Evolutionary conservation across 1,140 invertebrate genomes (phyloP).

Genomic region (Gryllus bimaculatus): DNA sequence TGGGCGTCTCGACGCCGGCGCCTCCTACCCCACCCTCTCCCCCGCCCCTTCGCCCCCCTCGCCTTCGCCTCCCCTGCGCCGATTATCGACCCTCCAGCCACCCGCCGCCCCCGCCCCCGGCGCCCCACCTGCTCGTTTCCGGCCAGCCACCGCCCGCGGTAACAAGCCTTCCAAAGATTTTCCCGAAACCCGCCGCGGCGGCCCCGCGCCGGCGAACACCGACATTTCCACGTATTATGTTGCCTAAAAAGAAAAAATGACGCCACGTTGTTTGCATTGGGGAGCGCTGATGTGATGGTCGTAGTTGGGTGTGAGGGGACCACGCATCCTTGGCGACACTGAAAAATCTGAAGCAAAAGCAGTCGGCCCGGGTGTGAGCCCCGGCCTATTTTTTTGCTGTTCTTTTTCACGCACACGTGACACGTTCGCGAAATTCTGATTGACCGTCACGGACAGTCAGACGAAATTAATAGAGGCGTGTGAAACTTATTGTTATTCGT

Average conservation of each 20-base stretch:
- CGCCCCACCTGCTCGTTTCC: not conserved
- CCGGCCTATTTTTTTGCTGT: not conserved
- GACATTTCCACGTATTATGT: conserved; percentile 4
- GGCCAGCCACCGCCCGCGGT: not conserved
- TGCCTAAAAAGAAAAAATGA: not conserved
- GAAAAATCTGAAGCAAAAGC: not conserved
- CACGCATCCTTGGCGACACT: not conserved
- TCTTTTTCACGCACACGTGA: not conserved
- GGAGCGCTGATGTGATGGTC: too few relatives aligned
- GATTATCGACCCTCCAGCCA: not conserved
- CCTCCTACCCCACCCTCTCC: too few relatives aligned
- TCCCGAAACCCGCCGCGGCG: too few relatives aligned
- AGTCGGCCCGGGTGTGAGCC: too few relatives aligned
- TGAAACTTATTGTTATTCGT: too few relatives aligned
- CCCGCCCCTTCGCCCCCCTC: too few relatives aligned
- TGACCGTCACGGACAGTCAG: not conserved
- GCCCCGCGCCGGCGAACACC: not conserved
- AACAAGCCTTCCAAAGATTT: not conserved
- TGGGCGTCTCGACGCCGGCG: too few relatives aligned
- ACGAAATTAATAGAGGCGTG: too few relatives aligned
- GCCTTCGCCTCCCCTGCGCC: not conserved
- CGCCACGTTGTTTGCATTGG: not conserved
- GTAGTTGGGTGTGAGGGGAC: too few relatives aligned
- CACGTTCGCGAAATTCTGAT: not conserved
- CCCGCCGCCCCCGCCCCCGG: too few relatives aligned